Evolutionary conservation across 2,888 invertebrate genomes (phyloP).

Genomic region (Tyria jacobaeae): DNA sequence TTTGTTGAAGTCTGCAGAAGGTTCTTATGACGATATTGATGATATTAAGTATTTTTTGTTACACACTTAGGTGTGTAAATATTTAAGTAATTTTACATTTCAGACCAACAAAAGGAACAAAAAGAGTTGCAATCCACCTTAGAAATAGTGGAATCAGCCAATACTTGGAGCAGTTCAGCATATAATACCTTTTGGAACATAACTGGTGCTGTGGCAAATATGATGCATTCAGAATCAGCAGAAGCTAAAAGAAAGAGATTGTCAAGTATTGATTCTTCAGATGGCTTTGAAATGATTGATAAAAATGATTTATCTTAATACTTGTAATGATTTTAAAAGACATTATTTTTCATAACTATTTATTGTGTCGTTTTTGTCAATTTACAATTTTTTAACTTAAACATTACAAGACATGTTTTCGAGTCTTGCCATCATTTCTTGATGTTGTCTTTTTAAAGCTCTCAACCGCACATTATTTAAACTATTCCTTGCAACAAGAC

Average conservation of each 20-base stretch:
- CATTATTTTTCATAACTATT: slow-evolving; percentile 37
- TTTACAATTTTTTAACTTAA: slow-evolving; percentile 44
- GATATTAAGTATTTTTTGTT: too few relatives aligned
- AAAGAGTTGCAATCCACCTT: slow-evolving; percentile 64
- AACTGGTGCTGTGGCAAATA: slow-evolving; percentile 71
- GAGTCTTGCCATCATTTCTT: slow-evolving; percentile 77
- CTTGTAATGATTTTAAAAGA: slow-evolving; percentile 17
- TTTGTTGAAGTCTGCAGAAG: too few relatives aligned
- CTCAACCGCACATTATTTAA: slow-evolving; percentile 74
- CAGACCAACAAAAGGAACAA: slow-evolving; percentile 69
- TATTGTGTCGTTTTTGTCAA: slow-evolving; percentile 34
- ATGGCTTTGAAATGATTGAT: slow-evolving; percentile 84
- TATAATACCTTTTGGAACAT: slow-evolving; percentile 75
- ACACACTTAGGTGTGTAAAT: too few relatives aligned
- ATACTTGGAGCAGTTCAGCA: slow-evolving; percentile 73
- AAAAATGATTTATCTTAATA: slow-evolving; percentile 73
- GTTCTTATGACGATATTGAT: too few relatives aligned
- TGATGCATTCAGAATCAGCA: slow-evolving; percentile 65
- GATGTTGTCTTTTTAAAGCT: slow-evolving; percentile 80
- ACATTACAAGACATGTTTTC: slow-evolving; percentile 73
- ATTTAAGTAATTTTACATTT: slow-evolving; percentile 41
- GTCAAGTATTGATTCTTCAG: slow-evolving; percentile 77
- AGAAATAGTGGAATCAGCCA: slow-evolving; percentile 63
- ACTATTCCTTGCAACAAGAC: slow-evolving; percentile 77
- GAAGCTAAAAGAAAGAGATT: slow-evolving; percentile 67